phyloP scores from a whole-genome alignment of 1,140 invertebrate genomes.

The Saccostrea echinata region DNA sequence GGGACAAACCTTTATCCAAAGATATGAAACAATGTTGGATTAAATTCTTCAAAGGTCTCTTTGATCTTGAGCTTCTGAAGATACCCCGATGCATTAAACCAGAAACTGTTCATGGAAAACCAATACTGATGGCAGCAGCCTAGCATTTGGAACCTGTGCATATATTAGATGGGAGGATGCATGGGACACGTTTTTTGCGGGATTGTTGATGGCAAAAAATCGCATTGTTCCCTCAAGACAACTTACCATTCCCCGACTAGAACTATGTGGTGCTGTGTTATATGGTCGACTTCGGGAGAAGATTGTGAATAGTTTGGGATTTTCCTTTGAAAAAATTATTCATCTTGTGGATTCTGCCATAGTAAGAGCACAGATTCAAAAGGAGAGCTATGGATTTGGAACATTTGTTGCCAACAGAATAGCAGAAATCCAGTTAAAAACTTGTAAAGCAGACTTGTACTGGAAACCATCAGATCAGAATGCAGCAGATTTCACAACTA shows the following conservation, averaged over 20 bases:
- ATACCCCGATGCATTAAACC: too few relatives aligned
- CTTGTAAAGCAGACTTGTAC: conserved; percentile 32
- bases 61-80: too few relatives aligned
- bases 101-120: not conserved
- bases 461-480: conserved; percentile 38
- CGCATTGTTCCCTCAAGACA: conserved; percentile 43
- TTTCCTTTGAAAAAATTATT: conserved; percentile 41
- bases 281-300: conserved; percentile 35
- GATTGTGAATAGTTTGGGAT: conserved; percentile 11
- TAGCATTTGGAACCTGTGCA: too few relatives aligned
- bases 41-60: too few relatives aligned
- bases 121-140: not conserved
- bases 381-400: too few relatives aligned
- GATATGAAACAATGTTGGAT: not conserved
- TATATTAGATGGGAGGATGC: not conserved
- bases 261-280: conserved; percentile 47
- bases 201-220: conserved; percentile 46
- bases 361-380: conserved; percentile 41
- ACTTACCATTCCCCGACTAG: conserved; percentile 37
- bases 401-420: too few relatives aligned
- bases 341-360: conserved; percentile 44
- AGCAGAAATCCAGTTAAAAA: conserved; percentile 45
- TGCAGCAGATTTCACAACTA: conserved; percentile 16
- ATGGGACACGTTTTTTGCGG: not conserved
- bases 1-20: not conserved